phyloP scores from a whole-genome alignment of 1,140 invertebrate genomes.

The Tenebrio molitor region DNA sequence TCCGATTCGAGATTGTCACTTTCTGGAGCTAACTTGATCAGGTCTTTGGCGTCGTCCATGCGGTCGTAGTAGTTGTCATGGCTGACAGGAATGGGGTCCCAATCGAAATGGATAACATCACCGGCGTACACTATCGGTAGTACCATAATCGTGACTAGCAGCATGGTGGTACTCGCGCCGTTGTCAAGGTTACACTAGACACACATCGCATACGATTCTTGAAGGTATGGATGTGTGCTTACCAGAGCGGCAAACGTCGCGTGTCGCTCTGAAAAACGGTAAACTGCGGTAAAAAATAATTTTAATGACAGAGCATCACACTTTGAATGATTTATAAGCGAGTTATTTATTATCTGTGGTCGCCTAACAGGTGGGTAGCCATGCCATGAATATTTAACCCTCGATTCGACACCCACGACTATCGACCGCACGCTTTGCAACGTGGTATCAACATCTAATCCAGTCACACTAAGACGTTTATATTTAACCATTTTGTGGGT shows the following conservation, averaged over 20 bases:
- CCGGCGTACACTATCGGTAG: background rate
- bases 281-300: background rate
- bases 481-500: too few species aligned
- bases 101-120: constrained; percentile 6
- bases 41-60: background rate
- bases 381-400: too few species aligned
- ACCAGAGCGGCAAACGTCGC: constrained; percentile 39
- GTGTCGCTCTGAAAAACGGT: constrained; percentile 22
- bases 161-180: background rate
- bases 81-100: background rate
- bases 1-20: constrained; percentile 42
- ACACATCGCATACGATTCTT: background rate
- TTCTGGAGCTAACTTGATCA: background rate
- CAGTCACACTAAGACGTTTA: too few species aligned
- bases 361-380: too few species aligned
- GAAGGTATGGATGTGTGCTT: background rate
- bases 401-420: too few species aligned
- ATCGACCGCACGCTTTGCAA: too few species aligned
- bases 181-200: constrained; percentile 3
- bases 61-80: background rate
- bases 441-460: too few species aligned
- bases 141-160: background rate
- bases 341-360: too few species aligned
- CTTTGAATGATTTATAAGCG: too few species aligned
- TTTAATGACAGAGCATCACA: too few species aligned